These are phyloP conservation scores for Temnothorax curvispinosus DNA, from an alignment of 1,140 invertebrate genomes.

Conservation along the genomic window DNA sequence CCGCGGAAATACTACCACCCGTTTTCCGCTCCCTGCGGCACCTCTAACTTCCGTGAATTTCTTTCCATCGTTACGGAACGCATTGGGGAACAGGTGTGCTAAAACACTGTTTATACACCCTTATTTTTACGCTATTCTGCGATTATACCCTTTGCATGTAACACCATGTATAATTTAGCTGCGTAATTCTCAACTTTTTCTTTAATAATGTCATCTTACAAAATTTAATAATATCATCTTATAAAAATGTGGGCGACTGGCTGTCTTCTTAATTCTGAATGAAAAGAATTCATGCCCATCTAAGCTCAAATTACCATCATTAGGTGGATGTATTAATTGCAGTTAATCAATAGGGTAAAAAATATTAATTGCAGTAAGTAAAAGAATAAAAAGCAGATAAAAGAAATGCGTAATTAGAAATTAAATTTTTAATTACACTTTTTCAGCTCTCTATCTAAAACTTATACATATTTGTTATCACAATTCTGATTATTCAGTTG, in stretches of 20 bases:
- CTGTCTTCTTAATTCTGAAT: background rate
- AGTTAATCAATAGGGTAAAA: background rate
- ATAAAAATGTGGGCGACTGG: background rate
- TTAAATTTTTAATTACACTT: background rate
- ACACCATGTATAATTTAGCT: background rate
- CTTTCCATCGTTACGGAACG: background rate
- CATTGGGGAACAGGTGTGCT: conserved; percentile 43
- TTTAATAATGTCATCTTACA: background rate
- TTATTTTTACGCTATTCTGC: conserved; percentile 22
- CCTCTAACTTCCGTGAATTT: conserved; percentile 17
- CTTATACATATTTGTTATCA: background rate
- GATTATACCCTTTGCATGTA: conserved; percentile 23
- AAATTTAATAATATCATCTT: background rate
- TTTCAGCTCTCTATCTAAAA: background rate
- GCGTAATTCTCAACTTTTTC: conserved; percentile 17
- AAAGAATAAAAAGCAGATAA: background rate
- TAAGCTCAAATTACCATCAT: background rate
- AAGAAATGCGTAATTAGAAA: background rate
- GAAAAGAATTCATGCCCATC: background rate
- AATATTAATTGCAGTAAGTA: background rate
- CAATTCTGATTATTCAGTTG: background rate
- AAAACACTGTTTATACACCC: conserved; percentile 28
- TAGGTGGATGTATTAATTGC: background rate
- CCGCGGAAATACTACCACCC: background rate
- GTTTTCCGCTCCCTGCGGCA: background rate